A percentile compares a stretch with the other conserved stretches of the same genome.
phyloP scores from a whole-genome alignment of 92 coral and sea anemone species.

The Epizoanthus fatuus region DNA sequence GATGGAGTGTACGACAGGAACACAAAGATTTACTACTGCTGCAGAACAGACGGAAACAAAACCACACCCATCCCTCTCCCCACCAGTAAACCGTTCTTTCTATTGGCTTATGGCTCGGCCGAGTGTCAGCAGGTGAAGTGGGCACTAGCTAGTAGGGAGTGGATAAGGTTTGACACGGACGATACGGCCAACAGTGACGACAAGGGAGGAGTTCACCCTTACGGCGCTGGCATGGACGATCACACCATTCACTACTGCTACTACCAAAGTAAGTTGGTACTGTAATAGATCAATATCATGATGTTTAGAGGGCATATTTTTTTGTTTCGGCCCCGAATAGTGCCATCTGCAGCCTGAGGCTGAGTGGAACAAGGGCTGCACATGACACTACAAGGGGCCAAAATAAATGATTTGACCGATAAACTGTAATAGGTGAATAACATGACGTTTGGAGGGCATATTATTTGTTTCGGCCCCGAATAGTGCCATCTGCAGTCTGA shows the following conservation, averaged over 20 bases:
- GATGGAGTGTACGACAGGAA: slow-evolving; percentile 33
- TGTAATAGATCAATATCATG: not conserved
- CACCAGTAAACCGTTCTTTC: slow-evolving; percentile 61
- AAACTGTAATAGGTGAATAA: too few relatives aligned
- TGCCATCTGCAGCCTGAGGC: too few relatives aligned
- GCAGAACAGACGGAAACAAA: slow-evolving; percentile 59
- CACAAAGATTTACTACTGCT: slow-evolving; percentile 60
- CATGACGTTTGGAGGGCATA: too few relatives aligned
- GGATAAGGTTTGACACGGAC: slow-evolving; percentile 69
- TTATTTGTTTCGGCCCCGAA: too few relatives aligned
- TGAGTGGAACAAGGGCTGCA: too few relatives aligned
- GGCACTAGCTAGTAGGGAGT: slow-evolving; percentile 67
- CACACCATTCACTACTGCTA: slow-evolving; percentile 67
- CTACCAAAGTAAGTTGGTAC: slow-evolving; percentile 43
- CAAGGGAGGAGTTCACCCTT: slow-evolving; percentile 54
- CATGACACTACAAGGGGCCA: too few relatives aligned
- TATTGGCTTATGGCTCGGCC: slow-evolving; percentile 67
- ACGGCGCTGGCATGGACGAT: slow-evolving; percentile 58
- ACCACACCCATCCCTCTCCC: slow-evolving; percentile 56
- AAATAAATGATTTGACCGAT: too few relatives aligned
- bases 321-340: too few relatives aligned
- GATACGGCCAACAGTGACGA: slow-evolving; percentile 31
- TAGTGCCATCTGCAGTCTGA: too few relatives aligned
- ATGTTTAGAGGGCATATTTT: too few relatives aligned
- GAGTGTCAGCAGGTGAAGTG: slow-evolving; percentile 79